A percentile compares a stretch with the other conserved stretches of the same genome.
Evolutionary conservation across 2,888 invertebrate species (phyloP).

Genomic region (Tipula vernalis): DNA sequence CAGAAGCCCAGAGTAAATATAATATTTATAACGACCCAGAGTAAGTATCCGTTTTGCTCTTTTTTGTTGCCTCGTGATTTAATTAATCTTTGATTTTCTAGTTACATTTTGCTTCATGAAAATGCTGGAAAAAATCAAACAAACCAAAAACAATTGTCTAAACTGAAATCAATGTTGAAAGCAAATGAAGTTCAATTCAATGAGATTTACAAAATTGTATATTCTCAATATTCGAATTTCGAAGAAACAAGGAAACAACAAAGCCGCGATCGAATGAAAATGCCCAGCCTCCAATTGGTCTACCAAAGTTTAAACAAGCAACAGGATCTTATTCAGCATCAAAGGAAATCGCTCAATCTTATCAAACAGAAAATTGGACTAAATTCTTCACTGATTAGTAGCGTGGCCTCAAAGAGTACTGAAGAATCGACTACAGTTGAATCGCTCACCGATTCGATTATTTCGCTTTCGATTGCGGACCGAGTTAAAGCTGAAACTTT

Average conservation of each 20-base stretch:
- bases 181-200: constrained; percentile 55
- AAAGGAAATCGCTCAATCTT: constrained; percentile 39
- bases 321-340: constrained; percentile 50
- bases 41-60: constrained; percentile 20
- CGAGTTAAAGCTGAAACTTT: constrained; percentile 25
- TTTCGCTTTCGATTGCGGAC: constrained; percentile 29
- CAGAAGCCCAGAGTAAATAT: constrained; percentile 31
- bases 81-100: not conserved
- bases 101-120: constrained; percentile 10
- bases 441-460: constrained; percentile 31
- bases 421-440: constrained; percentile 21
- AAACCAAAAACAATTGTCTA: constrained; percentile 44
- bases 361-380: constrained; percentile 25
- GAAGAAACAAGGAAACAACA: constrained; percentile 40
- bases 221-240: constrained; percentile 56
- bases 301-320: constrained; percentile 69
- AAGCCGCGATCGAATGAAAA: not conserved
- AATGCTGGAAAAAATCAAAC: constrained; percentile 23
- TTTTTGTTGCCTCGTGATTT: not conserved
- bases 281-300: constrained; percentile 58
- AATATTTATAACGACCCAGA: constrained; percentile 29
- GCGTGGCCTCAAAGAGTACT: not conserved
- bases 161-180: constrained; percentile 54
- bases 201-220: not conserved
- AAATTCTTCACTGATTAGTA: not conserved